Evolutionary conservation across 2,888 invertebrate genomes (phyloP).

Genomic region (Tyria jacobaeae): DNA sequence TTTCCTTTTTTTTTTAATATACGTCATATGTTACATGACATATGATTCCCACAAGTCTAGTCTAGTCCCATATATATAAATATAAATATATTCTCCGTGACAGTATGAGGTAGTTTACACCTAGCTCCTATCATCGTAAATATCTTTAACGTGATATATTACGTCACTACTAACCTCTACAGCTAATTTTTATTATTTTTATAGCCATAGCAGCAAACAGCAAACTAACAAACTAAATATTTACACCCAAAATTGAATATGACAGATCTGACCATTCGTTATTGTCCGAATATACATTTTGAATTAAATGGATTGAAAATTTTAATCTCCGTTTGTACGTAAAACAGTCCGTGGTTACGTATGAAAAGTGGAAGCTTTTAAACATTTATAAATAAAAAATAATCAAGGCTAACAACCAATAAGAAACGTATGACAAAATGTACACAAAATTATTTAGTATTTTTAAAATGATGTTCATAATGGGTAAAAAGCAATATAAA

Average conservation of each 20-base stretch:
- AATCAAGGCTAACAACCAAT: background rate
- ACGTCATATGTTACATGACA: background rate
- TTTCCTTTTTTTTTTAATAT: too few species aligned
- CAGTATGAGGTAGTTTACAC: background rate
- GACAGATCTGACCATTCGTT: too few species aligned
- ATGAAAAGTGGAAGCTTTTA: background rate
- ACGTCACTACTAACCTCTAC: slow-evolving; percentile 5
- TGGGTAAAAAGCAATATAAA: too few species aligned
- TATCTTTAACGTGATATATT: background rate
- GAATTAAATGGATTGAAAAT: slow-evolving; percentile 37
- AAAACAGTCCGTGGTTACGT: background rate
- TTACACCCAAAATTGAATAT: slow-evolving; percentile 33
- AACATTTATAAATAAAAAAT: background rate
- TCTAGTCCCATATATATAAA: too few species aligned
- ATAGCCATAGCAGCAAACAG: too few species aligned
- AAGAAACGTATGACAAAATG: too few species aligned
- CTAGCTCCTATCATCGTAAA: slow-evolving; percentile 9
- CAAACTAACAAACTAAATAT: slow-evolving; percentile 57
- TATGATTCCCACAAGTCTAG: background rate
- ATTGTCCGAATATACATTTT: slow-evolving; percentile 42
- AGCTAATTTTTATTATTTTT: slow-evolving; percentile 23
- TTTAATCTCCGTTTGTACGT: slow-evolving; percentile 28
- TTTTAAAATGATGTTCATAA: too few species aligned
- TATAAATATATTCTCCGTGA: background rate
- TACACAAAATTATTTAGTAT: too few species aligned